Conservation (phyloP, 2,113 vertebrate species). For the Cepphus grylle region DNA sequence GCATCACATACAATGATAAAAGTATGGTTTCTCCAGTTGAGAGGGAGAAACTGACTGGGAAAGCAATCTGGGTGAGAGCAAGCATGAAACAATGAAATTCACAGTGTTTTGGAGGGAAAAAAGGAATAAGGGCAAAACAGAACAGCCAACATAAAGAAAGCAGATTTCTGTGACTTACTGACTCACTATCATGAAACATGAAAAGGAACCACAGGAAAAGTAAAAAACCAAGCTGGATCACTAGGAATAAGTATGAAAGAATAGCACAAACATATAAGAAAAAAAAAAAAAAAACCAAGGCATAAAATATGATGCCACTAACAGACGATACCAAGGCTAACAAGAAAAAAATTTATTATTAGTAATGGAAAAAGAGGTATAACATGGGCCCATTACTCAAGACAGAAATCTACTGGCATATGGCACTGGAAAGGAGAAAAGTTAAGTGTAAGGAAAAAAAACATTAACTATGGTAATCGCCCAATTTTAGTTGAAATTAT, state of each 20-base stretch:
- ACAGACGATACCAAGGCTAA: neutral
- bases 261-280: neutral
- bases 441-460: neutral
- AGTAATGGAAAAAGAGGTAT: neutral
- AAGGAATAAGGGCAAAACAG: neutral
- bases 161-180: neutral
- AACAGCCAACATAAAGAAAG: neutral
- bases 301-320: neutral
- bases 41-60: neutral
- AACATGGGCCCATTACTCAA: neutral
- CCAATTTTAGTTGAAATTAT: neutral
- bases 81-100: neutral
- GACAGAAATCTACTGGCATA: neutral
- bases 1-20: neutral
- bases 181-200: neutral
- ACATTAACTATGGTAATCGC: accelerated
- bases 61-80: neutral
- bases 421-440: neutral
- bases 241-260: neutral
- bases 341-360: neutral
- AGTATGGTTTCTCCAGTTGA: neutral
- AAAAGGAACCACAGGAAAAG: neutral
- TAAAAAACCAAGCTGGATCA: neutral
- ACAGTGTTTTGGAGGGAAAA: neutral
- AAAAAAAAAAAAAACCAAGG: neutral